Evolutionary conservation across 2,113 vertebrate species (phyloP), one percentile per base, ranked within the genome.

Genomic region (Callocephalon fimbriatum): DNA sequence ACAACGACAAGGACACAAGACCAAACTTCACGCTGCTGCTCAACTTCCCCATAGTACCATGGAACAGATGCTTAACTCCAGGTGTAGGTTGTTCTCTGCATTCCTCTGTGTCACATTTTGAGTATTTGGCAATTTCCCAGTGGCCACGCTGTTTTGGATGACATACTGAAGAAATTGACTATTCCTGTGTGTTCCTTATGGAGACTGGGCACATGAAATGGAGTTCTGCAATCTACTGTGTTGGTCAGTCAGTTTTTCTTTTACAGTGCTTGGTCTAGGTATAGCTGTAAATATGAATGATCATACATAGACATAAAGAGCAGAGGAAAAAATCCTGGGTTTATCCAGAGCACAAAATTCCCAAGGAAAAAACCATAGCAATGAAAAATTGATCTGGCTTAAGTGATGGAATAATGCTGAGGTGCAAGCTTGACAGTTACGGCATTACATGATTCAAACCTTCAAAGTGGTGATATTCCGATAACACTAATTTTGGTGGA

Each of bases 21-120:
- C 5, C 6, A 14, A 65, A 77, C 31, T 37, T 74, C n/a, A 71
- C 7, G 25, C 14, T 48, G 50, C 0, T 0, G 10, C 12, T 81
- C 37, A 77, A 15, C 19, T 77, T 56, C 18, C 16, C 12, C 10
- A 4, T 2, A 71, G 40, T 14, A n/a, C 5, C 3, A 0, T 29
- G 44, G 63, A 54, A 77, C 3, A 0, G 26, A 37, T 2, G 7
- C 6, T 58, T 15, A 53, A 22, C 42, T 77, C 15, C 19, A 67
- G 38, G 35, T 53, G 18, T 32, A 59, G 2, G 1, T 32, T 86
- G 10, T 12, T 47, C 38, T 35, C 19, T 50, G 32, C 31, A 31
- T 53, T 79, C 37, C 40, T 15, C 12, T 0, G 0, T 7, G 1
- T 27, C 29, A 17, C 21, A 38, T 13, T 63, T 76, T 25, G 47